Evolutionary conservation across 2,797 vertebrate species (phyloP).

Genomic region (Vireo griseus): DNA sequence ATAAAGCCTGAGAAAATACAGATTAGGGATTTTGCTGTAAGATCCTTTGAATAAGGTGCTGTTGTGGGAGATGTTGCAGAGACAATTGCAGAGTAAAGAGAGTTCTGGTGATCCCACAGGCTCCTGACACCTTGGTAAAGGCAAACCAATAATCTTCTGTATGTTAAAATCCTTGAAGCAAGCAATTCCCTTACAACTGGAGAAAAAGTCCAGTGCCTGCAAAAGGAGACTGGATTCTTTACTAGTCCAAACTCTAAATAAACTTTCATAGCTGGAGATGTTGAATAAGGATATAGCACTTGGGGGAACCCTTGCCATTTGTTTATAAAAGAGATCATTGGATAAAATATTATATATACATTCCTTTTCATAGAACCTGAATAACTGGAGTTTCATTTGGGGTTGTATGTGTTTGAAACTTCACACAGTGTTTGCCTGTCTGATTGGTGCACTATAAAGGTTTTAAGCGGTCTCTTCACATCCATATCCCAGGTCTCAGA

Average conservation of each 20-base stretch:
- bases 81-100: neutral
- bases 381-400: neutral
- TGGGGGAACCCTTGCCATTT: neutral
- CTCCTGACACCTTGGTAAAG: neutral
- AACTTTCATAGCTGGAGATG: neutral
- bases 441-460: neutral
- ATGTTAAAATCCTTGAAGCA: neutral
- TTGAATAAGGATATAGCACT: neutral
- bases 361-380: neutral
- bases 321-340: neutral
- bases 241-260: neutral
- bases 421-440: neutral
- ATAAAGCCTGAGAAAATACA: neutral
- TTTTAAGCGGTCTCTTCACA: neutral
- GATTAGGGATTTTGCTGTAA: neutral
- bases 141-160: neutral
- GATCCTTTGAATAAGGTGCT: neutral
- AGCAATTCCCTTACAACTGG: neutral
- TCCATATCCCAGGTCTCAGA: fast-evolving
- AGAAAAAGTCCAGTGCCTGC: neutral
- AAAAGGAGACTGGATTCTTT: neutral
- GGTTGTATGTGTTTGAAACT: neutral
- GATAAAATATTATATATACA: neutral
- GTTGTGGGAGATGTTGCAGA: neutral
- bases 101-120: neutral